Base-by-base conservation (phyloP, 1,140 invertebrate species). In the Akabosia matsudoensis region DNA sequence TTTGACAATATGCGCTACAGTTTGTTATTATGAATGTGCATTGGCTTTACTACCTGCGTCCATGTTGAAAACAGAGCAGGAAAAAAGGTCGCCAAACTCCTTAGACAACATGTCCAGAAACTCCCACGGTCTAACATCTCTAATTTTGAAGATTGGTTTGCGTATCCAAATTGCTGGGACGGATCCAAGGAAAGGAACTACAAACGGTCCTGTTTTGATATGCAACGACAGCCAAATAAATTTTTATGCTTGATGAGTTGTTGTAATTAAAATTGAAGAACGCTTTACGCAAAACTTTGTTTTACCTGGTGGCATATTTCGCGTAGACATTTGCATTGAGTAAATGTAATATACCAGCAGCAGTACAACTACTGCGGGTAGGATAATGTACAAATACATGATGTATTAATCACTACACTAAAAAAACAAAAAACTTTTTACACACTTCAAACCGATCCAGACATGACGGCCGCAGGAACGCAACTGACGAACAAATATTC, bases 191-290 rank as follows among this genome's bases (percentile, higher is more conserved):
- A 61, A 16, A 16, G 54, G 54, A 13, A 61, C 54, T 22, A 61
- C 54, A 61, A 61, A 61, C n/a, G 54, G 54, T 61, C 54, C 54
- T 61, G 18, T 45, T n/a, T n/a, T n/a, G 18, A 45, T 45, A 10
- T 45, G 37, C 37, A 61, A 61, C n/a, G 54, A 22, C 4, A 10
- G 13, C 13, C 13, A 61, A 61, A 16, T 61, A 61, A 18, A 45
- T 10, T 10, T 18, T 45, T 45, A n/a, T 45, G 18, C 18, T 10
- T 24, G 24, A 24, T 61, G 13, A 61, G 24, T 24, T 16, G 14
- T 16, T 61, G 14, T 61, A 14, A 10, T 22, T 16, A 22, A n/a
- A 51, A 51, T 51, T 10, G 10, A 51, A 10, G 45, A 51, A 51
- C 10, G 10, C 10, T 51, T 10, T 51, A 51, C n/a, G 45, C 10